Evolutionary conservation across 1,140 invertebrate genomes (phyloP), one percentile per base, ranked within the genome.

Genomic region (Drosophila willistoni): DNA sequence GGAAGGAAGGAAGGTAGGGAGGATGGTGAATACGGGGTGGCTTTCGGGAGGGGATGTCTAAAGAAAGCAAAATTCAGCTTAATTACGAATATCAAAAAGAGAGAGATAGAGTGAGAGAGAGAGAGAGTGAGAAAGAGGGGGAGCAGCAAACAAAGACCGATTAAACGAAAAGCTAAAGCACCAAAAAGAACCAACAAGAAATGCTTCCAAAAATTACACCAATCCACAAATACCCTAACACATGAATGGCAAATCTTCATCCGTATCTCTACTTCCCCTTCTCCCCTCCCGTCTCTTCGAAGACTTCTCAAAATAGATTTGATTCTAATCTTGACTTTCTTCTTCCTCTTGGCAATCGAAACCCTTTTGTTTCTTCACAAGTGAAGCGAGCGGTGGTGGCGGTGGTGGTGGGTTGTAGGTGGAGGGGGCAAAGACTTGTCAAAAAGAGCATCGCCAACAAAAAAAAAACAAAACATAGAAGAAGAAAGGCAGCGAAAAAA

Each of bases 121-220:
- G 36, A 54, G 61, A 51, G n/a, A 44, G 33, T 14, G 47, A 7
- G 44, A 33, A 55, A 51, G 39, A n/a, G n/a, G n/a, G n/a, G n/a
- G n/a, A n/a, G n/a, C n/a, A n/a, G n/a, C 42, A 47, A 47, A 39
- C 36, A 13, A 39, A 68, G 64, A 76, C 76, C 68, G 76, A 79
- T 79, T 79, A 79, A 72, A 55, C 76, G 75, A 79, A 79, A 75
- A 81, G 68, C 86, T 5, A 13, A 70, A 78, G 75, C 81, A 83
- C 69, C 75, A 81, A 68, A 77, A 83, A 65, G 41, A 70, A 55
- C 64, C 22, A 68, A 47, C 60, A 36, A 71, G 33, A 55, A 51
- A 51, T 3, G 44, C 29, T 29, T 29, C 6, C 4, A 29, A 29
- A 29, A 29, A 29, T 29, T 6, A 29, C 29, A 22, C 17, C 17